Base-by-base conservation (phyloP, 2,797 vertebrate species). In the Yasuhikotakia modesta region DNA sequence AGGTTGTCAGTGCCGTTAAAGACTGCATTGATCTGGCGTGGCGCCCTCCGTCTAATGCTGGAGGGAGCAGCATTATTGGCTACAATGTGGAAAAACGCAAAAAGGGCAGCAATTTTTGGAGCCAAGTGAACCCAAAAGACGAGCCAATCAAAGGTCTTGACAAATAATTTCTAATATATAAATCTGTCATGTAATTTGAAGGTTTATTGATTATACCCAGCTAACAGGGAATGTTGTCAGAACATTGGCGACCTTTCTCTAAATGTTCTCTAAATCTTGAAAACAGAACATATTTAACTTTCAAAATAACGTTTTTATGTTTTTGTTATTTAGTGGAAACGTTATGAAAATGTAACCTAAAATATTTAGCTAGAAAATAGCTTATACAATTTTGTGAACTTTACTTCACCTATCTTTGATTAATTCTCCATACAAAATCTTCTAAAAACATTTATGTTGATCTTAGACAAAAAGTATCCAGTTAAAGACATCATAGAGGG, bases 1-100 rank as follows among this genome's bases (percentile, higher is more conserved):
- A 94, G 87, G 89, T 96, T 35, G 67, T 92, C 82, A 91, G 91
- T 35, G 88, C 91, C 78, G 94, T 90, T 86, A 95, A 89, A 84
- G 91, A 93, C 76, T 88, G 86, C 73, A 89, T 97, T 78, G 92
- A 90, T 13, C 87, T 97, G 73, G 58, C 87, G 8, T 98, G 97
- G 96, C 81, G 73, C 14, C 79, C 90, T 11, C 96, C 96, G 2
- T 79, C 53, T 79, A 94, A 94, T 82, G 91, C 91, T 0, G 93
- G 94, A 63, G 91, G 91, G 0, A 91, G 92, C 71, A 91, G 86
- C 76, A 92, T 96, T 70, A 71, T 93, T 68, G 96, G 96, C 30
- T 98, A 97, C 79, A 85, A 94, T 0, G 16, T 97, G 66, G 96
- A 99, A 83, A 98, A 95, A 79, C 93, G 95, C 70, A 96, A 95